Base-by-base conservation (phyloP, 2,888 invertebrate species). In the Heliconius charithonia region DNA sequence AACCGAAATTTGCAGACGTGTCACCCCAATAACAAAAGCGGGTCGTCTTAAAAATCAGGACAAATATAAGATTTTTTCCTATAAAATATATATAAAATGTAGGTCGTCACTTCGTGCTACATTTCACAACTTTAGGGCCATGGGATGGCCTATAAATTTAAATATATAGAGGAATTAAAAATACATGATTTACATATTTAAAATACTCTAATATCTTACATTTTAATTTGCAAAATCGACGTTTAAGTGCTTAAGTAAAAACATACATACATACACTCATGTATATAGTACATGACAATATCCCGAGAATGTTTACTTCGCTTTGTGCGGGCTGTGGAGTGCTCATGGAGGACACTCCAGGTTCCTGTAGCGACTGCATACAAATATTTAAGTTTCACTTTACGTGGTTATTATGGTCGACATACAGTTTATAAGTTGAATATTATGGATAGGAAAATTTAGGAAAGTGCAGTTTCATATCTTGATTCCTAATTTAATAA, bases 301-400 rank as follows among this genome's bases (percentile, higher is more conserved):
- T 59, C 63, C 63, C 41, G 63, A 74, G 62, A 74, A 74, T 62
- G 62, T 74, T 74, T 56, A 27, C 73, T 63, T 74, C 37, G 59
- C 73, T 73, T 73, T 73, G 62, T 62, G 73, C 25, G 19, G 73
- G 37, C 62, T 63, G 37, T 74, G 16, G 73, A 74, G 73, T 59
- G 62, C 10, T 4, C 56, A n/a, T 72, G 32, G 41, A 72, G 71
- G 71, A 59, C 71, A 4, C 71, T 72, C 29, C 51, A 72, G 56
- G 56, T 56, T 72, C 56, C 71, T 59, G 71, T 72, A 72, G 22
- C 45, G 71, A 32, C 27, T 56, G 51, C 56, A 72, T 56, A 72
- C 71, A 72, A 56, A 56, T 72, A 59, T 72, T 72, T 72, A 51
- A 72, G 32, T n/a, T 72, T 72, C 51, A 56, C 51, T 59, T 59